Percentiles rank a stretch among this genome's conserved stretches.
Conservation (phyloP, 2,113 vertebrate genomes). For the Peromyscus polionotus region DNA sequence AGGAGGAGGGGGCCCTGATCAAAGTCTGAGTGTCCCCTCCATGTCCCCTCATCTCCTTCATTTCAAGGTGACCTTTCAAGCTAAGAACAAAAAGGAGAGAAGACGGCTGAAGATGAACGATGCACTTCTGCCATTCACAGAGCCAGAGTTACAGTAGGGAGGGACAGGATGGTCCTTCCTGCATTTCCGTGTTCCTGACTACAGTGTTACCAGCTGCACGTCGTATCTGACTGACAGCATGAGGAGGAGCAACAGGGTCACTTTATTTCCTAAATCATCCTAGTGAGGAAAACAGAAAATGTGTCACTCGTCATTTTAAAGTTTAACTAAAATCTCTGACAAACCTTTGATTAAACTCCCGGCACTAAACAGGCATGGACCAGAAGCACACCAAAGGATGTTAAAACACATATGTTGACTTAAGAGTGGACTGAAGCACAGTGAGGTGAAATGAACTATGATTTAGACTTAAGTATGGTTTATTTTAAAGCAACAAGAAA, state of each 20-base stretch:
- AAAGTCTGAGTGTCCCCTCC: too few relatives aligned
- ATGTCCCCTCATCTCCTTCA: background rate
- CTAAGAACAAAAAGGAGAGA: background rate
- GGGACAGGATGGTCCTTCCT: background rate
- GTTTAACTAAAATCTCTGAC: background rate
- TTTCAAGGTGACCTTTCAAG: background rate
- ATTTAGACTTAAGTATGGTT: background rate
- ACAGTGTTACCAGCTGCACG: fast-evolving
- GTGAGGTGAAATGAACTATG: background rate
- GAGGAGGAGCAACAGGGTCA: background rate
- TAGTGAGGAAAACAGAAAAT: background rate
- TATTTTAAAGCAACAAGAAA: background rate
- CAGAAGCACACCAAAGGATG: background rate
- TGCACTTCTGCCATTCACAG: background rate
- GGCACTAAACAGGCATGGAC: too few relatives aligned
- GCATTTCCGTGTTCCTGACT: background rate
- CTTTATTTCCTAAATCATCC: background rate
- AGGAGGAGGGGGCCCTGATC: background rate
- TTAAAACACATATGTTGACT: background rate
- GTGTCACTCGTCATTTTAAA: background rate
- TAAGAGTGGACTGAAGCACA: background rate
- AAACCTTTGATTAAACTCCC: background rate
- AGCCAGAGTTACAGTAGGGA: slow-evolving; percentile 61
- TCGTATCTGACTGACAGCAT: background rate
- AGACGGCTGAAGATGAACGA: background rate